phyloP scores from a whole-genome alignment of 2,113 vertebrate species.

The Tautogolabrus adspersus region DNA sequence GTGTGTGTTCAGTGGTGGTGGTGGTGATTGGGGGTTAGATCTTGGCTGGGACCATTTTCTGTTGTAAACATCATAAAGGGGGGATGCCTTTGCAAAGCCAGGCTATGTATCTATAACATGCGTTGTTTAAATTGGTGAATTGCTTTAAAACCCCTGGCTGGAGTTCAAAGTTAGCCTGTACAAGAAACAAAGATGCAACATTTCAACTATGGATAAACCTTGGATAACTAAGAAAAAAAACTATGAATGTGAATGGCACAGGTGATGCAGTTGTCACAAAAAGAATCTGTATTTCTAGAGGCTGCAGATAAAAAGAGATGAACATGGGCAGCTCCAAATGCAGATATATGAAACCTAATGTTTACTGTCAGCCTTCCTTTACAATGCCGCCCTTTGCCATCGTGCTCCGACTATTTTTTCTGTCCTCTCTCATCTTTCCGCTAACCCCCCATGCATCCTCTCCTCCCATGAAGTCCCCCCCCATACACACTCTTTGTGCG shows the following conservation, averaged over 20 bases:
- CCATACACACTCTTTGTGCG: slow-evolving; percentile 14
- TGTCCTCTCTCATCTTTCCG: slow-evolving; percentile 31
- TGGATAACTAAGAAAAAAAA: neutral
- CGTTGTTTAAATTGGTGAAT: neutral
- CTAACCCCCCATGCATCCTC: slow-evolving; percentile 8
- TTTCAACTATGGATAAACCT: too few relatives aligned
- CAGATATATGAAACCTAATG: slow-evolving; percentile 9
- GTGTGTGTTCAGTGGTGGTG: too few relatives aligned
- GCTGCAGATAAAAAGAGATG: neutral
- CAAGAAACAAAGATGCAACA: neutral
- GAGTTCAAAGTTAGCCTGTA: neutral
- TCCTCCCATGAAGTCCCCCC: slow-evolving; percentile 13
- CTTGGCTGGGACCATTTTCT: slow-evolving; percentile 3
- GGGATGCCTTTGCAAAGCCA: neutral
- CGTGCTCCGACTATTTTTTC: slow-evolving; percentile 31
- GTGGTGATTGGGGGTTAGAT: neutral
- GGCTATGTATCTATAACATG: too few relatives aligned
- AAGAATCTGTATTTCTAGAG: neutral
- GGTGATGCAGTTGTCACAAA: neutral
- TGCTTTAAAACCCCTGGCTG: neutral
- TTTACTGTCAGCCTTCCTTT: slow-evolving; percentile 27
- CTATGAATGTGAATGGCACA: neutral
- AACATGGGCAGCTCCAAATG: neutral
- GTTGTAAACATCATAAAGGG: neutral
- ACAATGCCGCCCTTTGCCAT: slow-evolving; percentile 15